Evolutionary conservation across 2,888 invertebrate species (phyloP).

Genomic region (Lampropteryx suffumata): DNA sequence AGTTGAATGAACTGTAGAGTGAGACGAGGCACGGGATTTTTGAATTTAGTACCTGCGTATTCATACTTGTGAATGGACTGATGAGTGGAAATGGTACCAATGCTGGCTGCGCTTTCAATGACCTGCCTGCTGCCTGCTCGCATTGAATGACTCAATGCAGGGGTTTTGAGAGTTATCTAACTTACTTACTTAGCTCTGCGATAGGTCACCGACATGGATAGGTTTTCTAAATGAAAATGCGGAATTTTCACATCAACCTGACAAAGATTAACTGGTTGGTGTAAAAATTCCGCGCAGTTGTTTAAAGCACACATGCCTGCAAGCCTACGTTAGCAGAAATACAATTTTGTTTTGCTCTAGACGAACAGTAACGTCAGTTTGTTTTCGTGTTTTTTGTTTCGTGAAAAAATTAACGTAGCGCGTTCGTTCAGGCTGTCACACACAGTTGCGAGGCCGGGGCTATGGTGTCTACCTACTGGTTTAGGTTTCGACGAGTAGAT

Average conservation of each 20-base stretch:
- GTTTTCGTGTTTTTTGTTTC: constrained; percentile 41
- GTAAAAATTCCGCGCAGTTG: constrained; percentile 13
- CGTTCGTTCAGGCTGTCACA: constrained; percentile 41
- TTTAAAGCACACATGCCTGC: constrained; percentile 18
- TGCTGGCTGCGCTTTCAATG: constrained; percentile 33
- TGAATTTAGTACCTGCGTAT: constrained; percentile 44
- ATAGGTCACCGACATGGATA: not conserved
- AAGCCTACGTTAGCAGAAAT: constrained; percentile 20
- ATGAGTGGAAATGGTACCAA: constrained; percentile 28
- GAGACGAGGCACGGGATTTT: constrained; percentile 41
- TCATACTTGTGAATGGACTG: constrained; percentile 40
- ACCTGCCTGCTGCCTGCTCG: too few species aligned
- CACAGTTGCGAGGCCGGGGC: constrained; percentile 31
- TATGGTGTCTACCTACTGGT: too few species aligned
- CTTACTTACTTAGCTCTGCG: not conserved
- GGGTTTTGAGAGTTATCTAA: constrained; percentile 2
- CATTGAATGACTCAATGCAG: constrained; percentile 6
- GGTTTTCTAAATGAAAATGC: constrained; percentile 12
- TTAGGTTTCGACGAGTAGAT: too few species aligned
- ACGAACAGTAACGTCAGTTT: constrained; percentile 44
- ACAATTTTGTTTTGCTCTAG: constrained; percentile 41
- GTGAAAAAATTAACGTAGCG: constrained; percentile 38
- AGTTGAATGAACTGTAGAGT: constrained; percentile 33
- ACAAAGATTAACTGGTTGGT: constrained; percentile 20
- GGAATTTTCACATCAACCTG: constrained; percentile 3